Evolutionary conservation across 2,888 invertebrate genomes (phyloP), one percentile per base, ranked within the genome.

Genomic region (Colostygia pectinataria): DNA sequence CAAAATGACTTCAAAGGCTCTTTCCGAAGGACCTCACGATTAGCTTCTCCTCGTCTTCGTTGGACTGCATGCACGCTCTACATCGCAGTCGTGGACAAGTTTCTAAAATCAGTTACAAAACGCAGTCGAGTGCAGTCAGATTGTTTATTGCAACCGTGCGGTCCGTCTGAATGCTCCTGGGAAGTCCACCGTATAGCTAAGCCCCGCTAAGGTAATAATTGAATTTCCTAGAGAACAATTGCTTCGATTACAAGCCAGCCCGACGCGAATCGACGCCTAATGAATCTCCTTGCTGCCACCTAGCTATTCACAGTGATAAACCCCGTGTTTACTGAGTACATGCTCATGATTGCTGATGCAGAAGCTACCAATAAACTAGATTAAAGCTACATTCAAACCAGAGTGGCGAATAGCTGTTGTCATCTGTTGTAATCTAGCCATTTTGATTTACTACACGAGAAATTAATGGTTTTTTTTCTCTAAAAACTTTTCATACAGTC

Each of bases 331-430:
- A 84, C 84, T 75, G 77, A 79, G 71, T 77, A 87, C 89, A 87
- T 80, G 87, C 82, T 77, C 86, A 81, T 85, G 87, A 86, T 85
- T 86, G 86, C 87, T 86, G 84, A 85, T 86, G 86, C 87, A 87
- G 84, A 85, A 85, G 82, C 85, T 80, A 74, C 82, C 78, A 79
- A 84, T 86, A 86, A 84, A 86, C 84, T 84, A 86, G 77, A 80
- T 82, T 85, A 27, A 25, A 9, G 25, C 37, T 9, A 14, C 14
- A n/a, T 37, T 25, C n/a, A 14, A 29, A 10, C 12, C 6, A n/a
- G n/a, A 12, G 36, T 13, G 36, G 25, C 36, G n/a, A 13, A 25
- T n/a, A n/a, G n/a, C n/a, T n/a, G n/a, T n/a, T n/a, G n/a, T n/a
- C n/a, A n/a, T n/a, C n/a, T n/a, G n/a, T n/a, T n/a, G n/a, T n/a